A percentile compares a stretch with the other conserved stretches of the same genome.
Conservation (phyloP, 2,797 vertebrate genomes). For the Melanotaenia nigrans region DNA sequence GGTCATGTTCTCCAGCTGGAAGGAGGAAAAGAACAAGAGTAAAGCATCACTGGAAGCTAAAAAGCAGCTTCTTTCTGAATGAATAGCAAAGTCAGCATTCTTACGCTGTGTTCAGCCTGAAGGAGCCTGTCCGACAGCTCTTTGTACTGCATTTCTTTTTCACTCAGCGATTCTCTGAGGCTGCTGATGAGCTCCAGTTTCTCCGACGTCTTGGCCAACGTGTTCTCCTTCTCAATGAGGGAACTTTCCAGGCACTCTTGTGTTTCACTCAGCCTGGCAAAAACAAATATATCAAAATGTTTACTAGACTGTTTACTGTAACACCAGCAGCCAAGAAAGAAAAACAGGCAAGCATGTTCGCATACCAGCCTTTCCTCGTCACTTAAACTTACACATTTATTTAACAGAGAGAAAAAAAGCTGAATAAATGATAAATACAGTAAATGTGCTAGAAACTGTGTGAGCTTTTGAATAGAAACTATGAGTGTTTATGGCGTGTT, state of each 20-base stretch:
- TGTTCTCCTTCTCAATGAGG: slow-evolving; percentile 89
- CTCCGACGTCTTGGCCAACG: slow-evolving; percentile 80
- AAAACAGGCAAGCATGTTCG: no score
- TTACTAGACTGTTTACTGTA: no score
- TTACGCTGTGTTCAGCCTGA: slow-evolving; percentile 84
- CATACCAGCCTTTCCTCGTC: no score
- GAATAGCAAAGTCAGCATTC: neutral
- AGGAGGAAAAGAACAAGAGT: slow-evolving; percentile 6
- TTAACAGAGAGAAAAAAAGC: no score
- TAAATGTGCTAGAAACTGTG: no score
- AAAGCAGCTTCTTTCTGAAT: neutral
- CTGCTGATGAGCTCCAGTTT: slow-evolving; percentile 84
- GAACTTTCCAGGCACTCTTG: slow-evolving; percentile 89
- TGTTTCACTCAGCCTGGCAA: slow-evolving; percentile 84
- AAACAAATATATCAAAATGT: neutral
- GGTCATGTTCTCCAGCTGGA: slow-evolving; percentile 83
- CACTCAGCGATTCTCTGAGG: slow-evolving; percentile 80
- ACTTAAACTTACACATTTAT: no score
- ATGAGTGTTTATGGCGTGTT: no score
- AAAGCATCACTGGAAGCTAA: neutral
- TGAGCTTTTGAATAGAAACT: no score
- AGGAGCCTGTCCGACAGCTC: slow-evolving; percentile 85
- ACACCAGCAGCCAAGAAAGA: no score
- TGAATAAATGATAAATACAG: no score
- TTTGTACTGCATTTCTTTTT: slow-evolving; percentile 82